A percentile compares a stretch with the other conserved stretches of the same genome.
Evolutionary conservation across 2,888 invertebrate genomes (phyloP).

Genomic region (Acanthosepion lycidas): DNA sequence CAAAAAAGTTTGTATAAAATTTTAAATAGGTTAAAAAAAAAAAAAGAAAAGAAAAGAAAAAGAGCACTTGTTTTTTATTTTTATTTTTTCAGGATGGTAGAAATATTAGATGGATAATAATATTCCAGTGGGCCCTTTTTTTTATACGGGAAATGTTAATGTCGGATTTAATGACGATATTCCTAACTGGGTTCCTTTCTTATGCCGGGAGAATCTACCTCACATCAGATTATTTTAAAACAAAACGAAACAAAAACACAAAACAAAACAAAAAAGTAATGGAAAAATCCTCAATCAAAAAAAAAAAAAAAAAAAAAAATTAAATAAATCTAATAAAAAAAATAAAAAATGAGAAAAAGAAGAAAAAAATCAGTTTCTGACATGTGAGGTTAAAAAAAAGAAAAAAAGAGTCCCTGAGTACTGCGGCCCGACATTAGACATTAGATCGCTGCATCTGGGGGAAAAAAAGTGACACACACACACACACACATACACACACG

Average conservation of each 20-base stretch:
- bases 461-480: neutral
- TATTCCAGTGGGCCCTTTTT: neutral
- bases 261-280: neutral
- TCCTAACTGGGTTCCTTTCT: neutral
- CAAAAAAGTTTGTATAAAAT: conserved; percentile 22
- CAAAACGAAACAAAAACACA: neutral
- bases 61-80: neutral
- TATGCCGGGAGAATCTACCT: neutral
- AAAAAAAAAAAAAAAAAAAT: neutral
- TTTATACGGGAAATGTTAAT: neutral
- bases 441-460: neutral
- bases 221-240: neutral
- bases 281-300: neutral
- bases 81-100: neutral
- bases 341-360: neutral
- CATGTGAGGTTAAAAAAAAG: neutral
- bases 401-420: neutral
- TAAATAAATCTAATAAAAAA: neutral
- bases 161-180: neutral
- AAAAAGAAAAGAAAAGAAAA: neutral
- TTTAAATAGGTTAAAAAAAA: conserved; percentile 14
- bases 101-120: neutral
- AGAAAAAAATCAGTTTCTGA: neutral
- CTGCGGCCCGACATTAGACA: neutral
- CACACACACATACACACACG: neutral